A percentile compares a stretch with the other conserved stretches of the same genome.
These are phyloP conservation scores for Ametastegia equiseti DNA, from an alignment of 2,888 invertebrate species.

Conservation along the genomic window DNA sequence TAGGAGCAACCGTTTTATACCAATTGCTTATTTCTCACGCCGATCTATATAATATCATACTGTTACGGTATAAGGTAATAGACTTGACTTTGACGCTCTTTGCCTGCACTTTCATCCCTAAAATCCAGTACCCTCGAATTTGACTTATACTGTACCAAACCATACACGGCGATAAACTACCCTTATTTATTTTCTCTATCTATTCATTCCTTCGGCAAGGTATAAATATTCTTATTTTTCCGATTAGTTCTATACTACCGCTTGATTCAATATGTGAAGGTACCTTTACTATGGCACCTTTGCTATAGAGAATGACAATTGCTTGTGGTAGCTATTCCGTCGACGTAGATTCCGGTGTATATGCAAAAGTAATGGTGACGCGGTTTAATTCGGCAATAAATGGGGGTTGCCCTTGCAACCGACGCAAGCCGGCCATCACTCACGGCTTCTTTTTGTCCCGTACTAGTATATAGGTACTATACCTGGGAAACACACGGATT, in stretches of 20 bases:
- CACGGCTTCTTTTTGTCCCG: constrained; percentile 67
- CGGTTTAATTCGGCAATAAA: constrained; percentile 76
- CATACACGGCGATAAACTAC: too few species aligned
- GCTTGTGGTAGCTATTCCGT: background rate
- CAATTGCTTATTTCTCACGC: constrained; percentile 40
- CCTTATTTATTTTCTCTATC: too few species aligned
- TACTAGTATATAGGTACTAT: too few species aligned
- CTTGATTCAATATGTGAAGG: background rate
- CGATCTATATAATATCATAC: too few species aligned
- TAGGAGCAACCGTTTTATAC: constrained; percentile 22
- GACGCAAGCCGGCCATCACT: constrained; percentile 70
- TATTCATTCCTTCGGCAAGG: too few species aligned
- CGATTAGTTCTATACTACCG: constrained; percentile 27
- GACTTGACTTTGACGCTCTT: too few species aligned
- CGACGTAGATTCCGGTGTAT: constrained; percentile 50
- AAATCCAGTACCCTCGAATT: too few species aligned
- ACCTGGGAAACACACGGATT: constrained; percentile 75
- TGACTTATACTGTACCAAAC: too few species aligned
- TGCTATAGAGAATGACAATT: constrained; percentile 24
- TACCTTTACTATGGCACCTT: too few species aligned
- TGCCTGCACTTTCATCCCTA: too few species aligned
- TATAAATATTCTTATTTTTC: background rate
- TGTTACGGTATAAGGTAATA: too few species aligned
- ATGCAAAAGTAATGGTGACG: constrained; percentile 75
- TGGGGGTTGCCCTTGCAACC: constrained; percentile 73